phyloP scores from a whole-genome alignment of 2,888 invertebrate genomes.

The Gastrophysa polygoni region DNA sequence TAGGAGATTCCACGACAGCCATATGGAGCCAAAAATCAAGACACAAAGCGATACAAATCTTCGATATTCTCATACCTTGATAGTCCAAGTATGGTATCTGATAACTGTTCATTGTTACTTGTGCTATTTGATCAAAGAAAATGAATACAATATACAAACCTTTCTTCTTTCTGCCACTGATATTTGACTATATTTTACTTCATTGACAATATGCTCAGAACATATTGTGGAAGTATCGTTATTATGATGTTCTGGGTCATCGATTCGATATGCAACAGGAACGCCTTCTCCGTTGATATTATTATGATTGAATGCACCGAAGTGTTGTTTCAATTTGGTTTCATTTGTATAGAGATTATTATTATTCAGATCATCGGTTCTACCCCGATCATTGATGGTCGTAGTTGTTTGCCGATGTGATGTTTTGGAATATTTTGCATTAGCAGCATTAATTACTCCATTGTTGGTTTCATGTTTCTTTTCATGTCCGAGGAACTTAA shows the following conservation, averaged over 20 bases:
- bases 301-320: background rate
- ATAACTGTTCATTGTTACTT: too few species aligned
- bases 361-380: background rate
- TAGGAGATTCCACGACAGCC: too few species aligned
- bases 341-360: background rate
- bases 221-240: conserved; percentile 49
- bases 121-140: too few species aligned
- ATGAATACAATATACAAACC: conserved; percentile 24
- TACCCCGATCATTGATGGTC: background rate
- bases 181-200: conserved; percentile 40
- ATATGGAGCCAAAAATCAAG: too few species aligned
- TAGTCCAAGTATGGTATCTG: too few species aligned
- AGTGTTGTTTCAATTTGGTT: background rate
- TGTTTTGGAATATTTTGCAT: conserved; percentile 28
- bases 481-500: conserved; percentile 48
- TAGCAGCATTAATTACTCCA: background rate
- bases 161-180: conserved; percentile 40
- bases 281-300: background rate
- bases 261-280: conserved; percentile 13
- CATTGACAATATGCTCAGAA: conserved; percentile 45
- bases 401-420: background rate
- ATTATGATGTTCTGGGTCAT: too few species aligned
- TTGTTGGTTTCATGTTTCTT: conserved; percentile 1
- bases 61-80: too few species aligned
- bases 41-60: too few species aligned